Percentiles rank a stretch among this genome's conserved stretches.
These are phyloP conservation scores for Rhinoderma darwinii DNA, from an alignment of 2,113 vertebrate species.

Conservation along the genomic window DNA sequence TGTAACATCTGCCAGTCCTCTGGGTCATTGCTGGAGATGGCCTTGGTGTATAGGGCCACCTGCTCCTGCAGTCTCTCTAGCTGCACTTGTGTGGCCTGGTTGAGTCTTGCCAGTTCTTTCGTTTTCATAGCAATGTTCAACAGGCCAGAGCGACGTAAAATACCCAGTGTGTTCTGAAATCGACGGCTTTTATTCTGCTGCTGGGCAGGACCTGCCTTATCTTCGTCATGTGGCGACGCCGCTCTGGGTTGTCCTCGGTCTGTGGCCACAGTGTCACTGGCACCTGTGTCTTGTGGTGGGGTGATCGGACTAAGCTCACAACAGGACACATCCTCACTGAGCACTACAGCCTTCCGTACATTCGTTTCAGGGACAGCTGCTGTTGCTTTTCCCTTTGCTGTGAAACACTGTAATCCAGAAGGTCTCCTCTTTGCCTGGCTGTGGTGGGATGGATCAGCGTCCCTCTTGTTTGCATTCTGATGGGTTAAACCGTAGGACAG, in stretches of 20 bases:
- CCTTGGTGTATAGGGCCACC: slow-evolving; percentile 83
- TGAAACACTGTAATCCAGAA: not conserved
- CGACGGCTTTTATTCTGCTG: slow-evolving; percentile 77
- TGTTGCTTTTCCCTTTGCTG: not conserved
- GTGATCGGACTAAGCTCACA: not conserved
- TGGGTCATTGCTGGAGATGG: slow-evolving; percentile 80
- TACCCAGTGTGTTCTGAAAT: slow-evolving; percentile 84
- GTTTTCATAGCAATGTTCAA: slow-evolving; percentile 90
- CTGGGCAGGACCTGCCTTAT: not conserved
- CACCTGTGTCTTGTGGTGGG: not conserved
- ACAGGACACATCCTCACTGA: not conserved
- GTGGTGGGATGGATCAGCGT: not conserved
- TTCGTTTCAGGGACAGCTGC: not conserved
- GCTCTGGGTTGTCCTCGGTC: not conserved
- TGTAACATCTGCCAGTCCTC: slow-evolving; percentile 86
- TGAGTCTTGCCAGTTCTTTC: slow-evolving; percentile 91
- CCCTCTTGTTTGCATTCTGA: not conserved
- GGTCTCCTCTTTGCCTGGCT: not conserved
- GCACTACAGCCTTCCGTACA: not conserved
- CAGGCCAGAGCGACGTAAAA: slow-evolving; percentile 83
- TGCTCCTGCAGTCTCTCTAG: slow-evolving; percentile 86
- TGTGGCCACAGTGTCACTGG: not conserved
- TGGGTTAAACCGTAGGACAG: not conserved
- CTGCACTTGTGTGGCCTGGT: slow-evolving; percentile 84
- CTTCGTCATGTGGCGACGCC: not conserved